A percentile compares a stretch with the other conserved stretches of the same genome.
Conservation (phyloP, 2,113 vertebrate genomes). For the Leptodactylus fuscus region DNA sequence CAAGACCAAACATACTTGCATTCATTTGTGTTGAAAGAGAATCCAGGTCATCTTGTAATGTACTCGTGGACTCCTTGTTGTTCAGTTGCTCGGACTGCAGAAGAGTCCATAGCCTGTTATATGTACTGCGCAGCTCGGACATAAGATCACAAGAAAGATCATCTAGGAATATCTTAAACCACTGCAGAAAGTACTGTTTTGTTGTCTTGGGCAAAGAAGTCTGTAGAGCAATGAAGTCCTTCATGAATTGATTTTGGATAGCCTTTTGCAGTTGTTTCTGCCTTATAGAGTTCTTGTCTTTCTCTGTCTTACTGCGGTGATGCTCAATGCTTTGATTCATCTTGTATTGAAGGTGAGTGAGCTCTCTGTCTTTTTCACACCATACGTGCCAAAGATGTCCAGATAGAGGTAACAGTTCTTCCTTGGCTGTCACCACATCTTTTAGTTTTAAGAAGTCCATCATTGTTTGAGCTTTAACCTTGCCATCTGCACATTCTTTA, state of each 20-base stretch:
- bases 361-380: constrained; percentile 72
- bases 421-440: constrained; percentile 69
- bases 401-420: constrained; percentile 70
- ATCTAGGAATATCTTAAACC: constrained; percentile 70
- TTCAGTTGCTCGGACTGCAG: constrained; percentile 64
- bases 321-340: constrained; percentile 67
- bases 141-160: constrained; percentile 62
- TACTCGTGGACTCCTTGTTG: constrained; percentile 16
- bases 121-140: constrained; percentile 59
- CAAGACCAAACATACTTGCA: constrained; percentile 69
- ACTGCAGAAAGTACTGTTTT: constrained; percentile 74
- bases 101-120: constrained; percentile 67
- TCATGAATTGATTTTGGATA: constrained; percentile 66
- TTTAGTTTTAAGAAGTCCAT: constrained; percentile 60
- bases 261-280: constrained; percentile 60
- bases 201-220: constrained; percentile 57
- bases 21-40: constrained; percentile 67
- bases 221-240: constrained; percentile 62
- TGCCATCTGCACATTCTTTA: constrained; percentile 60
- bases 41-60: constrained; percentile 59
- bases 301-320: constrained; percentile 66
- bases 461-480: constrained; percentile 59
- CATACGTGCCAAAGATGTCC: constrained; percentile 69
- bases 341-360: constrained; percentile 69
- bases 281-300: constrained; percentile 64